Conservation (phyloP, 2,113 vertebrate species). For the Macrotis lagotis region DNA sequence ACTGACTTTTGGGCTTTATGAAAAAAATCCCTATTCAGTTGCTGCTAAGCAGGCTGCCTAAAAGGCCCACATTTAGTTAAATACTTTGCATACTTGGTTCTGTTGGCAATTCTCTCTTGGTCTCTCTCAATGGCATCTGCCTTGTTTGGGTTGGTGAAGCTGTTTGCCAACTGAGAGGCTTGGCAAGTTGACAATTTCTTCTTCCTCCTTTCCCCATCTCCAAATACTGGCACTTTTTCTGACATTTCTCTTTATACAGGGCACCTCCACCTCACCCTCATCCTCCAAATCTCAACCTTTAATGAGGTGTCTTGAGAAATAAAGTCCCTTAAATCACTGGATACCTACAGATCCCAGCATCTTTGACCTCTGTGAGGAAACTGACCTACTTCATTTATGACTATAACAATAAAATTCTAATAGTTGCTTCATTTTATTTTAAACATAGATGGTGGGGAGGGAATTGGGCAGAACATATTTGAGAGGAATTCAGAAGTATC, state of each 20-base stretch:
- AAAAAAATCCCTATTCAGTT: neutral
- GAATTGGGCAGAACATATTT: neutral
- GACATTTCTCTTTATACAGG: neutral
- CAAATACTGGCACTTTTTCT: neutral
- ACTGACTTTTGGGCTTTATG: neutral
- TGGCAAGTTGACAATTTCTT: neutral
- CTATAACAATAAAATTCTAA: conserved; percentile 12
- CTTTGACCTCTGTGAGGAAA: neutral
- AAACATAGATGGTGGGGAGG: neutral
- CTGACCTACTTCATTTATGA: neutral
- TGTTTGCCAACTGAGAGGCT: neutral
- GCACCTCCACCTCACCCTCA: neutral
- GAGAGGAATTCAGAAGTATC: neutral
- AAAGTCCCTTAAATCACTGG: neutral
- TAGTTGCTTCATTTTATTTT: neutral
- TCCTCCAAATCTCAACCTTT: neutral
- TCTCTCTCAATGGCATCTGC: neutral
- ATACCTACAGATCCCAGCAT: neutral
- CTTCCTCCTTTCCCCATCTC: neutral
- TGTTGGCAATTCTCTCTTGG: neutral
- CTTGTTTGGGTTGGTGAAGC: neutral
- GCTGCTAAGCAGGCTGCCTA: neutral
- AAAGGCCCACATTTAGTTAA: neutral
- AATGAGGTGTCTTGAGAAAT: neutral
- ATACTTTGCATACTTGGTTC: conserved; percentile 6